phyloP scores from a whole-genome alignment of 2,888 invertebrate species.

The Labia minor region DNA sequence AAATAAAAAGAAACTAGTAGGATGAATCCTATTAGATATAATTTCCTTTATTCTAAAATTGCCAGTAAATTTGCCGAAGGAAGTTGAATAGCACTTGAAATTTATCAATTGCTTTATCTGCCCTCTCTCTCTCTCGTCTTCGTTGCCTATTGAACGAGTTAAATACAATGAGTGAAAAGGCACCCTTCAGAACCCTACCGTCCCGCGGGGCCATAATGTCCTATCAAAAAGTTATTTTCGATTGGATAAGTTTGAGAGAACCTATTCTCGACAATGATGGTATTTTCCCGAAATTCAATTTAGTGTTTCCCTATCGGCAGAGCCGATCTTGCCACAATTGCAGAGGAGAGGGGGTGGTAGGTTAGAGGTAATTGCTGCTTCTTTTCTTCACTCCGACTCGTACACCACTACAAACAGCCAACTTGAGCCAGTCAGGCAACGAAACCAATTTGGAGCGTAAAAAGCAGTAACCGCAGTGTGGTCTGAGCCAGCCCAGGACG shows the following conservation, averaged over 20 bases:
- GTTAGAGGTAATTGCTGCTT: neutral
- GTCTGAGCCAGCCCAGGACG: neutral
- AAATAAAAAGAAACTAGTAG: no score
- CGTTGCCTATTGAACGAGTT: neutral
- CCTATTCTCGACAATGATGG: conserved; percentile 1
- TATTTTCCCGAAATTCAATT: conserved; percentile 7
- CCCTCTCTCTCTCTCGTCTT: neutral
- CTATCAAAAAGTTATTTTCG: conserved; percentile 13
- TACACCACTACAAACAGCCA: no score
- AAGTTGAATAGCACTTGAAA: conserved; percentile 7
- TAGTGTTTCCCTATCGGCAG: conserved; percentile 1
- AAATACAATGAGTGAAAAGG: neutral
- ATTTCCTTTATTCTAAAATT: neutral
- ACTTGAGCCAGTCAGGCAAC: conserved; percentile 3
- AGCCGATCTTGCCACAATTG: conserved; percentile 1
- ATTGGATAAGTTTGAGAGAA: conserved; percentile 7
- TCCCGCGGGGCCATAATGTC: neutral
- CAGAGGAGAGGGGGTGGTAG: neutral
- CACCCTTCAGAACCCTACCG: no score
- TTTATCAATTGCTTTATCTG: neutral
- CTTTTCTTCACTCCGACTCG: neutral
- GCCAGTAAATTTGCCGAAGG: neutral
- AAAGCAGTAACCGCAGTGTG: conserved; percentile 1
- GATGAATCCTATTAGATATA: neutral
- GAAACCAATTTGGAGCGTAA: neutral